A percentile compares a stretch with the other conserved stretches of the same genome.
Conservation (phyloP, 2,888 invertebrate species). For the Lepas anatifera region DNA sequence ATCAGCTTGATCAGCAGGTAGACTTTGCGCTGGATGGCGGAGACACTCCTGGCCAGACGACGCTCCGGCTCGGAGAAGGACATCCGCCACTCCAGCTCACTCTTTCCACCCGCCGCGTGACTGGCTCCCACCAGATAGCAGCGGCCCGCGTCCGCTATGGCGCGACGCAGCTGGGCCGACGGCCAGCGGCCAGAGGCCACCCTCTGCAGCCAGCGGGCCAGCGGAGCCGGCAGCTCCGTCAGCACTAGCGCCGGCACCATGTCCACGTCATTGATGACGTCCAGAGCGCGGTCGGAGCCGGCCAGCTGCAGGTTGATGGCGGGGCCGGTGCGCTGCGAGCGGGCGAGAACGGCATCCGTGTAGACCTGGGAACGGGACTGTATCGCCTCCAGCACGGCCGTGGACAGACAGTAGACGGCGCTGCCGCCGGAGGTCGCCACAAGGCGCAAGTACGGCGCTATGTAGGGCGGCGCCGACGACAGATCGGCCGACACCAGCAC, state of each 20-base stretch:
- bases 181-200: background rate
- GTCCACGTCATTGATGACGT: background rate
- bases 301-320: background rate
- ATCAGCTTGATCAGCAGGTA: background rate
- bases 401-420: background rate
- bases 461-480: background rate
- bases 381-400: background rate
- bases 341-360: background rate
- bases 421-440: background rate
- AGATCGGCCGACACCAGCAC: background rate
- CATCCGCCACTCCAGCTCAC: background rate
- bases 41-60: background rate
- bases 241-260: background rate
- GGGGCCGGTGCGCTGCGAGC: background rate
- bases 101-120: background rate
- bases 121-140: background rate
- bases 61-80: background rate
- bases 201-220: background rate
- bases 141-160: background rate
- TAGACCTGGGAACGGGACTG: too few species aligned
- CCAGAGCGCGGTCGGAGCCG: background rate
- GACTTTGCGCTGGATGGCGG: background rate
- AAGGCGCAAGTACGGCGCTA: background rate
- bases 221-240: background rate
- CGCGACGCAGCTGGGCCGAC: background rate